These are phyloP conservation scores for Echeneis naucrates DNA, from an alignment of 2,797 vertebrate genomes.

Conservation along the genomic window DNA sequence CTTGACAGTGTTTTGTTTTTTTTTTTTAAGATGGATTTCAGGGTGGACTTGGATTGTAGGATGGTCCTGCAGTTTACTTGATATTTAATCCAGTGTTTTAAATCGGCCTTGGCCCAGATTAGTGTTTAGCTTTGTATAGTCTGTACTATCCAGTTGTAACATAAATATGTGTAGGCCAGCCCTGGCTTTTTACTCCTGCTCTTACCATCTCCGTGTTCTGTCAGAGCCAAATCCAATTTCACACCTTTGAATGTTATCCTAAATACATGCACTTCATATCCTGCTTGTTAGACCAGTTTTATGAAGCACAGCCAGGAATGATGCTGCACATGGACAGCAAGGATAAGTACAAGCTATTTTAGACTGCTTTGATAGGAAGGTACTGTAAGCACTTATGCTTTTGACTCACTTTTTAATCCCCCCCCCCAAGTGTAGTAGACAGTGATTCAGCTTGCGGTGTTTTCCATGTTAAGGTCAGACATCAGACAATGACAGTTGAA, in stretches of 20 bases:
- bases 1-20: too few species aligned
- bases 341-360: constrained; percentile 39
- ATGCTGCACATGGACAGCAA: constrained; percentile 35
- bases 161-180: constrained; percentile 38
- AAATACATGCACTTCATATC: constrained; percentile 65
- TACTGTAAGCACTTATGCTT: constrained; percentile 13
- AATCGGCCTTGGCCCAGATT: constrained; percentile 11
- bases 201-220: constrained; percentile 49
- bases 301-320: constrained; percentile 57
- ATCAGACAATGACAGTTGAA: constrained; percentile 14
- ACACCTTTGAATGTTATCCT: constrained; percentile 77
- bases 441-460: not conserved
- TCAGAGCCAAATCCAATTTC: constrained; percentile 77
- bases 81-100: constrained; percentile 30
- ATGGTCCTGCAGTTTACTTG: not conserved
- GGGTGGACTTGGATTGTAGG: not conserved
- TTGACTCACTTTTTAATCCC: not conserved
- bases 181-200: constrained; percentile 39
- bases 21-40: not conserved
- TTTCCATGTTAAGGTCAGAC: constrained; percentile 1
- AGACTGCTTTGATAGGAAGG: constrained; percentile 23
- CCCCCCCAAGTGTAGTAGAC: not conserved
- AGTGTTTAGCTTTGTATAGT: constrained; percentile 7
- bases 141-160: constrained; percentile 15
- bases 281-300: constrained; percentile 56